Evolutionary conservation across 2,888 invertebrate species (phyloP).

Genomic region (Phengaris alcon): DNA sequence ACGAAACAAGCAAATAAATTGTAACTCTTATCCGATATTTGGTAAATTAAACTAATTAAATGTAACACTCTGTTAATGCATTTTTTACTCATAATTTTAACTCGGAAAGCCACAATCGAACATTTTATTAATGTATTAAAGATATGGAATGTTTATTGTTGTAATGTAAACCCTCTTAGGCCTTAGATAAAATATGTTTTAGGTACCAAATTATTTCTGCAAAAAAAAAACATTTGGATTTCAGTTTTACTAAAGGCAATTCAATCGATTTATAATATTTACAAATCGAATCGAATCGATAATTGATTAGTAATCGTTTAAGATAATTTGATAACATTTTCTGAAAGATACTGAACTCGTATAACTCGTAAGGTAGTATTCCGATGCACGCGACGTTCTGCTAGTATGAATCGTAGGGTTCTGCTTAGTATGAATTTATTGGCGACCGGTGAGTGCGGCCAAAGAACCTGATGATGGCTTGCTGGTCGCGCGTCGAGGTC

Average conservation of each 20-base stretch:
- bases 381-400: not conserved
- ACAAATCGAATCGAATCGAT: too few species aligned
- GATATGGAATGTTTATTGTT: slow-evolving; percentile 57
- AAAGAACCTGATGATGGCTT: too few species aligned
- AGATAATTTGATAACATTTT: slow-evolving; percentile 10
- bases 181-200: slow-evolving; percentile 54
- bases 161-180: slow-evolving; percentile 66
- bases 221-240: slow-evolving; percentile 11
- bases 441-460: too few species aligned
- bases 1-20: not conserved
- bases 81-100: not conserved
- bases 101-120: not conserved
- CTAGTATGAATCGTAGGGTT: too few species aligned
- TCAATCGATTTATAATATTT: not conserved
- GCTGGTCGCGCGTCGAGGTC: too few species aligned
- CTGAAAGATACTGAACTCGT: not conserved
- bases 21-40: not conserved
- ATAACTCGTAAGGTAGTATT: not conserved
- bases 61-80: not conserved
- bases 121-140: slow-evolving; percentile 48
- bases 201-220: slow-evolving; percentile 59
- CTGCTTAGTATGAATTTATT: too few species aligned
- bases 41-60: not conserved
- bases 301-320: slow-evolving; percentile 2
- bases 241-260: not conserved